phyloP scores from a whole-genome alignment of 2,888 invertebrate genomes.

The Nomada hirtipes region DNA sequence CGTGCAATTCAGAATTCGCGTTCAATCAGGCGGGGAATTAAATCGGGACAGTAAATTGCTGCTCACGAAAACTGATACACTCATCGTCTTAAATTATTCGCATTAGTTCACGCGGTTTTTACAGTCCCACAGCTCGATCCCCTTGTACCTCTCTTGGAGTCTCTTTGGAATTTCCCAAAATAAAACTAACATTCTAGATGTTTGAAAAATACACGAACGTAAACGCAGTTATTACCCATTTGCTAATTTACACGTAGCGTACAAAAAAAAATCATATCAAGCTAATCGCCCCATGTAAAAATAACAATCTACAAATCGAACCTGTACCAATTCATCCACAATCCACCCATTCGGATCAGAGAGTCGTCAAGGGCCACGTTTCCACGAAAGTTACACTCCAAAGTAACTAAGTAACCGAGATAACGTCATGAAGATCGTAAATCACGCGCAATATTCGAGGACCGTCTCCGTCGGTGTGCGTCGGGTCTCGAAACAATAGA shows the following conservation, averaged over 20 bases:
- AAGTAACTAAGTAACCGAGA: conserved; percentile 30
- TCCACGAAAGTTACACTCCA: not conserved
- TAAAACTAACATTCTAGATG: no score
- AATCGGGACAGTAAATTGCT: not conserved
- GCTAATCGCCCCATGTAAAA: not conserved
- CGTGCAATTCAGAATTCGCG: conserved; percentile 15
- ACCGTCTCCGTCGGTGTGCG: conserved; percentile 14
- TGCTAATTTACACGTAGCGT: no score
- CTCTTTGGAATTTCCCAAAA: no score
- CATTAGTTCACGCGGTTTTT: not conserved
- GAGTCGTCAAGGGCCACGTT: no score
- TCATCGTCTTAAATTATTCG: conserved; percentile 17
- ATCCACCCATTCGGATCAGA: not conserved
- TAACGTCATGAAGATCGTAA: conserved; percentile 41
- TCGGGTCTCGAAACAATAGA: conserved; percentile 35
- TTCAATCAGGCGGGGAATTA: no score
- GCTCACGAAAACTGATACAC: not conserved
- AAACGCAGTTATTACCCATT: no score
- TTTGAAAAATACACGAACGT: no score
- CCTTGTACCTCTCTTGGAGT: no score
- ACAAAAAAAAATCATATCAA: no score
- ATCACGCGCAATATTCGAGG: conserved; percentile 17
- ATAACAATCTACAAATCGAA: not conserved
- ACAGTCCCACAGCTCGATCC: no score
- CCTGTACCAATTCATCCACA: not conserved